Percentiles rank a stretch among this genome's conserved stretches.
Conservation (phyloP, 1,140 invertebrate genomes). For the Conus betulinus region DNA sequence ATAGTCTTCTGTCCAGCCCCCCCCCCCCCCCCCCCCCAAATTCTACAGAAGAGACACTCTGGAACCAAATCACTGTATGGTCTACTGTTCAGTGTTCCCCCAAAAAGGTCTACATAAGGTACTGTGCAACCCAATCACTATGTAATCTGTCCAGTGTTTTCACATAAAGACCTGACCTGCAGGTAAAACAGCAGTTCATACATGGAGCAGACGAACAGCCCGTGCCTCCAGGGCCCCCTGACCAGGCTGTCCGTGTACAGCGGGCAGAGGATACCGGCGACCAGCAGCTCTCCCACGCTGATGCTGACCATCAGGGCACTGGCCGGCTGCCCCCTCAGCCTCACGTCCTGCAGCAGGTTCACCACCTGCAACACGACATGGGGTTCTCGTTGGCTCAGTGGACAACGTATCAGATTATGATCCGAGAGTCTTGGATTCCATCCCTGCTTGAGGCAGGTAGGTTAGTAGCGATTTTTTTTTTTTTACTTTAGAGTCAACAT, state of each 20-base stretch:
- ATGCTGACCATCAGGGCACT: conserved; percentile 26
- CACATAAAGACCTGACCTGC: conserved; percentile 29
- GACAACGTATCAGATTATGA: not conserved
- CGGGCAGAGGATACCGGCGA: conserved; percentile 36
- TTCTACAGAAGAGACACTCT: too few relatives aligned
- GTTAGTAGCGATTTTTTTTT: not conserved
- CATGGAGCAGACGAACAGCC: conserved; percentile 15
- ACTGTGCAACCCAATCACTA: too few relatives aligned
- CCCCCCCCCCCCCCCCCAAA: too few relatives aligned
- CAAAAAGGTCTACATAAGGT: too few relatives aligned
- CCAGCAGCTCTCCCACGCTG: conserved; percentile 35
- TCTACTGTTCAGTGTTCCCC: too few relatives aligned
- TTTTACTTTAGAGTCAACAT: not conserved
- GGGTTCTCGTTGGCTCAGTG: too few relatives aligned
- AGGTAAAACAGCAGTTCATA: conserved; percentile 37
- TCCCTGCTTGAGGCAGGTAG: not conserved
- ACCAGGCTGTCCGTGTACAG: conserved; percentile 41
- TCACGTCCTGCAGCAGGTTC: conserved; percentile 27
- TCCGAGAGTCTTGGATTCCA: not conserved
- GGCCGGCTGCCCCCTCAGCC: conserved; percentile 19
- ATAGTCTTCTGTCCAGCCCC: too few relatives aligned
- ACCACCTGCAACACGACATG: conserved; percentile 3
- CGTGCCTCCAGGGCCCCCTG: conserved; percentile 40
- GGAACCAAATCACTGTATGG: too few relatives aligned
- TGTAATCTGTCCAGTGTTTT: too few relatives aligned